A percentile compares a stretch with the other conserved stretches of the same genome.
These are phyloP conservation scores for Fragum fragum DNA, from an alignment of 2,888 invertebrate species.

Conservation along the genomic window DNA sequence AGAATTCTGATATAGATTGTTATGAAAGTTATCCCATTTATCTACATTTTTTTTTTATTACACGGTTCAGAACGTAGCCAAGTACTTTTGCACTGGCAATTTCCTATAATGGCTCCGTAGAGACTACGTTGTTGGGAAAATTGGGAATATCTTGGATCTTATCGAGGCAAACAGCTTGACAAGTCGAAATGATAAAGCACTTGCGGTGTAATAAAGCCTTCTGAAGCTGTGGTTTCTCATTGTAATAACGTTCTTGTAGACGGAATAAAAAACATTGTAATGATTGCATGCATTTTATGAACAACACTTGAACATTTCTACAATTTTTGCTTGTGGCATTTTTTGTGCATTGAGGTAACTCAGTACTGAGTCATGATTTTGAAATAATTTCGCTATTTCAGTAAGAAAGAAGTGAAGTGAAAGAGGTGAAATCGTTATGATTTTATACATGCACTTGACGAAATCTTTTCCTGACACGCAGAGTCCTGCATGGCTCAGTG, in stretches of 20 bases:
- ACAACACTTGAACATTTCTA: neutral
- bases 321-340: neutral
- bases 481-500: no score
- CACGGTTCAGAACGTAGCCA: constrained; percentile 12
- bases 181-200: constrained; percentile 21
- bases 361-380: no score
- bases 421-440: no score
- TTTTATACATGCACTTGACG: no score
- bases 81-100: constrained; percentile 22
- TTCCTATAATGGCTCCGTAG: constrained; percentile 12
- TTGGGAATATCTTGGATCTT: constrained; percentile 26
- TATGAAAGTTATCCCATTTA: constrained; percentile 19
- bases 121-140: constrained; percentile 21
- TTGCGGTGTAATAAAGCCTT: constrained; percentile 9
- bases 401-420: no score
- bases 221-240: neutral
- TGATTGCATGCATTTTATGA: no score
- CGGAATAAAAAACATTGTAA: no score
- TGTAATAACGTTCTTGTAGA: neutral
- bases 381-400: no score
- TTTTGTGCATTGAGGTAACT: no score
- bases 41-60: constrained; percentile 21
- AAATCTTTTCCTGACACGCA: no score
- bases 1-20: neutral
- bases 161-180: constrained; percentile 20